Conservation (phyloP, 2,113 vertebrate species). For the Muntiacus reevesi region DNA sequence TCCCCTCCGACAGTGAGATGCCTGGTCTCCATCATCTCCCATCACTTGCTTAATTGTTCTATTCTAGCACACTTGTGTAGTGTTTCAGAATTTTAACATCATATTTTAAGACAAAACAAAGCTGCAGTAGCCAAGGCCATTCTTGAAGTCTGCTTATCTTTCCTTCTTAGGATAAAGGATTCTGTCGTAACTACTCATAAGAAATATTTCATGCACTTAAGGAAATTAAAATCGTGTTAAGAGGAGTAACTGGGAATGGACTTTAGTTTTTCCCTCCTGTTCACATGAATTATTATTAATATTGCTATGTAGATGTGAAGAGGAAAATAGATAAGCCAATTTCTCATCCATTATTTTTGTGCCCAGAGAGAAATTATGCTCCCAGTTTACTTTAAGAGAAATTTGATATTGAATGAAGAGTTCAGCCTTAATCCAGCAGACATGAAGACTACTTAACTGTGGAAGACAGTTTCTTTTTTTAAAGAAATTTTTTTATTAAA, state of each 20-base stretch:
- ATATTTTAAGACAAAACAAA: not conserved
- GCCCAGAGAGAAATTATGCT: not conserved
- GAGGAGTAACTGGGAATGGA: not conserved
- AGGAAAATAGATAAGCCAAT: not conserved
- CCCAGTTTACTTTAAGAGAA: not conserved
- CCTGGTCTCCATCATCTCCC: not conserved
- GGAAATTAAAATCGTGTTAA: not conserved
- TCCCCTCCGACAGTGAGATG: not conserved
- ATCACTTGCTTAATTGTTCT: not conserved
- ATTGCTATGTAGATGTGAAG: not conserved
- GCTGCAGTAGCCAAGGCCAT: not conserved
- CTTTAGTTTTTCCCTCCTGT: not conserved
- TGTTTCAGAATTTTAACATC: not conserved
- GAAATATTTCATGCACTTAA: not conserved
- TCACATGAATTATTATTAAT: not conserved
- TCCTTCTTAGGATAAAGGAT: not conserved
- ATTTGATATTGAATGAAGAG: not conserved
- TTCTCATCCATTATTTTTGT: not conserved
- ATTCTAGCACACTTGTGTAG: not conserved
- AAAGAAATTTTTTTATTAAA: not conserved
- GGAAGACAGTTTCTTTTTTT: not conserved
- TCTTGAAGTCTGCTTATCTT: not conserved
- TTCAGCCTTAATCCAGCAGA: not conserved
- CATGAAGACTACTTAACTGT: not conserved
- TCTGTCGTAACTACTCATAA: not conserved